phyloP scores from a whole-genome alignment of 2,797 vertebrate species.

The Coranthus polyacanthus region DNA sequence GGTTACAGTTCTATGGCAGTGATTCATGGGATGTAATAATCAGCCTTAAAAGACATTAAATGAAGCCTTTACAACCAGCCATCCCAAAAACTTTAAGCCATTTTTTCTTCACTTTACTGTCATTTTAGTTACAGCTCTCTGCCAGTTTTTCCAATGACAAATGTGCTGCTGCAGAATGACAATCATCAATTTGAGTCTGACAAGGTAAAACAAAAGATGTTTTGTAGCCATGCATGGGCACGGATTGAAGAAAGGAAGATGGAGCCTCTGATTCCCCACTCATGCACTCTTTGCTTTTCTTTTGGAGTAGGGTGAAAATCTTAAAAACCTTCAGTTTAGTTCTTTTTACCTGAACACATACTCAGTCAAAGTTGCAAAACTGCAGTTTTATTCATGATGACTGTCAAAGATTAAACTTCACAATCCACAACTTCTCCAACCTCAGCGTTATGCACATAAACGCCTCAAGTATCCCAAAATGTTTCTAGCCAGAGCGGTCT shows the following conservation, averaged over 20 bases:
- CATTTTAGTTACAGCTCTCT: constrained; percentile 1
- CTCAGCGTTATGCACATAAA: constrained; percentile 26
- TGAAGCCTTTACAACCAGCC: constrained; percentile 2
- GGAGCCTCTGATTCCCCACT: constrained; percentile 4
- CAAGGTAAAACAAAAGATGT: not conserved
- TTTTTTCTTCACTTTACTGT: not conserved
- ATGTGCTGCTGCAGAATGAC: not conserved
- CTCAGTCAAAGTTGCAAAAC: constrained; percentile 39
- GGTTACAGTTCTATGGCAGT: no score
- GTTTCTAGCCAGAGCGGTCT: constrained; percentile 42
- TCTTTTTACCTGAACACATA: constrained; percentile 14
- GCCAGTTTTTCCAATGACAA: constrained; percentile 17
- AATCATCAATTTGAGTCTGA: not conserved
- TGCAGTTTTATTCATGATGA: constrained; percentile 50
- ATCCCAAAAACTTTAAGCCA: not conserved
- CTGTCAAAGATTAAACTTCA: constrained; percentile 49
- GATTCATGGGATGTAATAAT: constrained; percentile 1
- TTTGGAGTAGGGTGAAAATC: constrained; percentile 25
- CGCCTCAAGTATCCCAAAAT: constrained; percentile 38
- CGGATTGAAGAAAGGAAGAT: constrained; percentile 5
- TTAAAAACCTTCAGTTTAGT: constrained; percentile 19
- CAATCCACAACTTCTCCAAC: constrained; percentile 32
- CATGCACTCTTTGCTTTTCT: constrained; percentile 8
- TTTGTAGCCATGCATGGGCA: not conserved
- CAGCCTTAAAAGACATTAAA: not conserved